Evolutionary conservation across 2,113 vertebrate genomes (phyloP).

Genomic region (Rhea americana): DNA sequence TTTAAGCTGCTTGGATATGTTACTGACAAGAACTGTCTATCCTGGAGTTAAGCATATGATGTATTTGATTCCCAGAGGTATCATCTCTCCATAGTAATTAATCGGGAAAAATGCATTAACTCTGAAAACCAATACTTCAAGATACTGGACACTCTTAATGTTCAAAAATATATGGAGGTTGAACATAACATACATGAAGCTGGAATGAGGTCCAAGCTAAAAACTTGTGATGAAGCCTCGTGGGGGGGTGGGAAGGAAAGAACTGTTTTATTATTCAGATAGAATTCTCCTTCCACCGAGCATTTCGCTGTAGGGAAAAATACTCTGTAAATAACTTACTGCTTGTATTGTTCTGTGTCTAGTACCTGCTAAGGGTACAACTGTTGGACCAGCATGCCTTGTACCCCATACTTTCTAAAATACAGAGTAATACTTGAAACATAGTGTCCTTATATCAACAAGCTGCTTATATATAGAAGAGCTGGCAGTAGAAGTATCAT

Average conservation of each 20-base stretch:
- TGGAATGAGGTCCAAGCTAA: neutral
- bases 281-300: neutral
- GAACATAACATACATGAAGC: neutral
- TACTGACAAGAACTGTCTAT: conserved; percentile 36
- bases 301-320: neutral
- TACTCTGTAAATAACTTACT: neutral
- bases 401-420: neutral
- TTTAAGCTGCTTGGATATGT: conserved; percentile 8
- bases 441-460: neutral
- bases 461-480: neutral
- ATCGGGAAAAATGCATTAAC: conserved; percentile 10
- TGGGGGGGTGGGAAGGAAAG: neutral
- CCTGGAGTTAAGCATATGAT: conserved; percentile 16
- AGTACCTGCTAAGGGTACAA: neutral
- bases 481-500: neutral
- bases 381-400: neutral
- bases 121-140: conserved; percentile 27
- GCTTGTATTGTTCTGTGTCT: neutral
- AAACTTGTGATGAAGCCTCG: neutral
- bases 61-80: conserved; percentile 26
- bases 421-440: neutral
- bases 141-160: neutral
- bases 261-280: neutral
- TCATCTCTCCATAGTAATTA: conserved; percentile 33
- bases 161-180: neutral